Evolutionary conservation across 2,888 invertebrate species (phyloP).

Genomic region (Incurvaria masculella): DNA sequence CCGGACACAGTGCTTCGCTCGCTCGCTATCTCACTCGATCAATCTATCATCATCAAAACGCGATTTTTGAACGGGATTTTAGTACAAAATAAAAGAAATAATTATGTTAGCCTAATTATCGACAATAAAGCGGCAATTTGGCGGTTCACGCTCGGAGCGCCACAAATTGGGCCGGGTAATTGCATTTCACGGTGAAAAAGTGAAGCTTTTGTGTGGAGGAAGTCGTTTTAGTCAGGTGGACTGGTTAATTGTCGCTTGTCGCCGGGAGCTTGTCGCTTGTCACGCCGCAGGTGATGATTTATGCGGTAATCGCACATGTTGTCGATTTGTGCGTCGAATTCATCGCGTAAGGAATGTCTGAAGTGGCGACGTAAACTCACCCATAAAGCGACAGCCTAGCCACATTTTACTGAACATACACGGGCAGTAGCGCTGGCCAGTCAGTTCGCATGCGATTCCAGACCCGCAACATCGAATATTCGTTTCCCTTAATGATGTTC

Average conservation of each 20-base stretch:
- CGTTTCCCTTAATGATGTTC: too few relatives aligned
- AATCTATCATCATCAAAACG: neutral
- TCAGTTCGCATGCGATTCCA: too few relatives aligned
- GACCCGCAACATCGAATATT: too few relatives aligned
- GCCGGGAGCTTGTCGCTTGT: neutral
- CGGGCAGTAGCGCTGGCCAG: too few relatives aligned
- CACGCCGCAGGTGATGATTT: neutral
- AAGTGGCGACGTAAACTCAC: too few relatives aligned
- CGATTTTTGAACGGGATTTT: neutral
- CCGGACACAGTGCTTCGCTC: too few relatives aligned
- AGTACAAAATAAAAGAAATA: neutral
- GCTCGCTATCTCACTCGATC: too few relatives aligned
- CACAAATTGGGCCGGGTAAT: constrained; percentile 36
- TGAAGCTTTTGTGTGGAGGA: constrained; percentile 15
- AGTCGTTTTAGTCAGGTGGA: neutral
- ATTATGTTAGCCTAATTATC: neutral
- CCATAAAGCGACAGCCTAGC: too few relatives aligned
- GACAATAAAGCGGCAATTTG: constrained; percentile 1
- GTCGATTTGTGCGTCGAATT: too few relatives aligned
- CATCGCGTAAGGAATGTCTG: too few relatives aligned
- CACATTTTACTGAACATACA: too few relatives aligned
- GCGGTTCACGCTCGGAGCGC: constrained; percentile 29
- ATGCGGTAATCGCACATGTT: too few relatives aligned
- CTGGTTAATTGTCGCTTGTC: neutral
- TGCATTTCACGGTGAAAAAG: constrained; percentile 31